Percentiles rank a stretch among this genome's conserved stretches.
These are phyloP conservation scores for Drosophila carrolli DNA, from an alignment of 1,140 invertebrate species.

Conservation along the genomic window DNA sequence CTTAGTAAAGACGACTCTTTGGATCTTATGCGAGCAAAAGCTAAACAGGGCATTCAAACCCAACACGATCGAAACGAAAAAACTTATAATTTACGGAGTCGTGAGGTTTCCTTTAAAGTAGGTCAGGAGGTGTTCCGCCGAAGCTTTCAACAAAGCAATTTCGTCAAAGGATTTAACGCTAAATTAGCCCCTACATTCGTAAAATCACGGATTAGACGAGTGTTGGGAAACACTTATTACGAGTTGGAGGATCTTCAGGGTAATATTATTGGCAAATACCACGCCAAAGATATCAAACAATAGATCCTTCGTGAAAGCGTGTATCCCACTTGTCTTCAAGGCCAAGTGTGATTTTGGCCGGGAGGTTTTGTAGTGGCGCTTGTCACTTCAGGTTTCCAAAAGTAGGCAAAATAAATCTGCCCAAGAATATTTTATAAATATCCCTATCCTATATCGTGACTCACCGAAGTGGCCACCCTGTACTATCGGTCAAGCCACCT, in stretches of 20 bases:
- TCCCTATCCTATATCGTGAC: not conserved
- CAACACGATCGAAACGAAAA: slow-evolving; percentile 5
- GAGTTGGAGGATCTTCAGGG: slow-evolving; percentile 11
- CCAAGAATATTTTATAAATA: not conserved
- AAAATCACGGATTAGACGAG: not conserved
- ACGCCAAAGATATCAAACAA: slow-evolving; percentile 16
- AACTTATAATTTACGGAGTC: too few species aligned
- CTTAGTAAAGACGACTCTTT: not conserved
- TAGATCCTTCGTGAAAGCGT: slow-evolving; percentile 4
- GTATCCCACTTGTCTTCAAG: not conserved
- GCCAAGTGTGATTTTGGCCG: too few species aligned
- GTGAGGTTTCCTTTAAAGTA: not conserved
- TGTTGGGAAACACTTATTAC: not conserved
- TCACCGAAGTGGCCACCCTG: not conserved
- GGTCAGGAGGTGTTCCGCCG: not conserved
- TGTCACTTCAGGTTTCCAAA: too few species aligned
- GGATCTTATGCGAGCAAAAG: slow-evolving; percentile 1
- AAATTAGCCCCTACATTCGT: slow-evolving; percentile 4
- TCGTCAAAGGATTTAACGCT: slow-evolving; percentile 4
- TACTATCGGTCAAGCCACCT: not conserved
- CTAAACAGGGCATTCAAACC: slow-evolving; percentile 1
- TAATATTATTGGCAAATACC: slow-evolving; percentile 4
- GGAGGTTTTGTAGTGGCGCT: too few species aligned
- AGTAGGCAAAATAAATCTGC: not conserved
- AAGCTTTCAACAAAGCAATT: slow-evolving; percentile 8